Evolutionary conservation across 1,140 invertebrate genomes (phyloP).

Genomic region (Listronotus bonariensis): DNA sequence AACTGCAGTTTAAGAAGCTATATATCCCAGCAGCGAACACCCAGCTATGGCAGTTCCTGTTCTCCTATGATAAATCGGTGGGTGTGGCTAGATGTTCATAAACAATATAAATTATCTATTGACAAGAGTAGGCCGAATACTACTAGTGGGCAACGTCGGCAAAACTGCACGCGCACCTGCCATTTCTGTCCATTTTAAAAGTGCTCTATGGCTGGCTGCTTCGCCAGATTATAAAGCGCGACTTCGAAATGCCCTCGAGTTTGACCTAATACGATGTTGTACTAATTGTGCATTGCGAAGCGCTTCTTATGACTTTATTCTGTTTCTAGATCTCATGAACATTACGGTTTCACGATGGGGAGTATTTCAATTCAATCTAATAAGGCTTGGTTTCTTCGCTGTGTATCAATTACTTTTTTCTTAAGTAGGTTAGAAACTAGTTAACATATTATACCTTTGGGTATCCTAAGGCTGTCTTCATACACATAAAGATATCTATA

Average conservation of each 20-base stretch:
- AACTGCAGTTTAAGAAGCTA: constrained; percentile 14
- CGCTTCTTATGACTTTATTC: constrained; percentile 27
- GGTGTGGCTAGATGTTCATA: constrained; percentile 39
- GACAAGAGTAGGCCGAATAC: constrained; percentile 45
- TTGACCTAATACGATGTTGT: constrained; percentile 2
- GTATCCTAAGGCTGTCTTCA: background rate
- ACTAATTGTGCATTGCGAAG: constrained; percentile 20
- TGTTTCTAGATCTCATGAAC: constrained; percentile 6
- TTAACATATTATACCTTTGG: background rate
- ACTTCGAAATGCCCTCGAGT: constrained; percentile 4
- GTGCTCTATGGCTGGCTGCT: constrained; percentile 28
- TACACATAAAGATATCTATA: no score
- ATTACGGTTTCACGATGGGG: constrained; percentile 16
- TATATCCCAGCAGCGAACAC: constrained; percentile 25
- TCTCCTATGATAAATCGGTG: constrained; percentile 38
- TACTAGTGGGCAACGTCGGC: constrained; percentile 35
- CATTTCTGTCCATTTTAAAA: constrained; percentile 29
- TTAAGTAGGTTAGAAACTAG: background rate
- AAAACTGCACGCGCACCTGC: constrained; percentile 36
- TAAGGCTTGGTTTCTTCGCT: constrained; percentile 5
- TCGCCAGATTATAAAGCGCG: constrained; percentile 30
- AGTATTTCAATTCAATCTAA: constrained; percentile 5
- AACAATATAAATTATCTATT: constrained; percentile 46
- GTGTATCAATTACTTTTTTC: no score
- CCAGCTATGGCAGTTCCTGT: constrained; percentile 28